Conservation (phyloP, 2,113 vertebrate genomes). For the Anser brachyrhynchus region DNA sequence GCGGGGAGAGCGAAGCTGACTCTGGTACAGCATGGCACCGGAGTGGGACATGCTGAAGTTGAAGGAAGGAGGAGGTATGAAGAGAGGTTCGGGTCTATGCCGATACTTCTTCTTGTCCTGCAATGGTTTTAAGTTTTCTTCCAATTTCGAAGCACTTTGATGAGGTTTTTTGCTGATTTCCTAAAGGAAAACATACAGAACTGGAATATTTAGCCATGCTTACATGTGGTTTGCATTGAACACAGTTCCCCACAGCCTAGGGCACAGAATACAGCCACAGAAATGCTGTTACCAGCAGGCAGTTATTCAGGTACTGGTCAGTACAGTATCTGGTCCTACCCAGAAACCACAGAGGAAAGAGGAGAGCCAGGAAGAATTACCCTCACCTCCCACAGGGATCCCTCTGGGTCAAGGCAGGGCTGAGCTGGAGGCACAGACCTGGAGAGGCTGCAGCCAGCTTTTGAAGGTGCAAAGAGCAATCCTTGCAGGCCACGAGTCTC, state of each 20-base stretch:
- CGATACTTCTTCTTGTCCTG: slow-evolving; percentile 83
- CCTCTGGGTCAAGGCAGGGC: background rate
- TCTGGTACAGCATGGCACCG: slow-evolving; percentile 85
- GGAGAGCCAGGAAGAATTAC: background rate
- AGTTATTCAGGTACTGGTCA: background rate
- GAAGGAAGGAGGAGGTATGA: slow-evolving; percentile 84
- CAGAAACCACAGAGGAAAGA: background rate
- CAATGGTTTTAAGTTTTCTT: slow-evolving; percentile 69
- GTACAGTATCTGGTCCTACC: background rate
- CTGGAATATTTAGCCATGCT: background rate
- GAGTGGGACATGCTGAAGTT: slow-evolving; percentile 69
- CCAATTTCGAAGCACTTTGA: slow-evolving; percentile 58
- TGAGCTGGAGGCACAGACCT: background rate
- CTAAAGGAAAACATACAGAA: slow-evolving; percentile 53
- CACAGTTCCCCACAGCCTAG: background rate
- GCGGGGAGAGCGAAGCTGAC: slow-evolving; percentile 84
- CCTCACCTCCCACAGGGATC: background rate
- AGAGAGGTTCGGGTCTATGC: slow-evolving; percentile 83
- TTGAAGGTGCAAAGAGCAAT: background rate
- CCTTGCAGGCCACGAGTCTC: background rate
- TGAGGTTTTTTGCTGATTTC: slow-evolving; percentile 74
- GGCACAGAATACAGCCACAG: background rate
- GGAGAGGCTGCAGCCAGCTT: background rate
- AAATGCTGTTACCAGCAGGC: background rate
- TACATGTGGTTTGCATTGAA: background rate